phyloP scores from a whole-genome alignment of 1,140 invertebrate genomes.

The Ceratina australensis region DNA sequence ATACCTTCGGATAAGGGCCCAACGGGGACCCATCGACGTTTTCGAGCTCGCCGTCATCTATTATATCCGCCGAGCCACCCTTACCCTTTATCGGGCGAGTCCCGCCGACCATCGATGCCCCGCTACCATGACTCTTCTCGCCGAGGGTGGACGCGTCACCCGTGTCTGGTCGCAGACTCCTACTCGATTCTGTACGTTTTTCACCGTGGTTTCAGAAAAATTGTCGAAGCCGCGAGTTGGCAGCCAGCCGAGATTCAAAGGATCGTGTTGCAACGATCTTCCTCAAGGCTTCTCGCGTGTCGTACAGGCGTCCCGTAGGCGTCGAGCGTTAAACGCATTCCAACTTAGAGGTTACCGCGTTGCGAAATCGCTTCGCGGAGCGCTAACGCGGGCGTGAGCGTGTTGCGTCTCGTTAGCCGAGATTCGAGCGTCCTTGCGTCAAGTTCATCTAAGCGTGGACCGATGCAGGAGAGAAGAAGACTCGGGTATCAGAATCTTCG shows the following conservation, averaged over 20 bases:
- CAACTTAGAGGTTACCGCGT: slow-evolving; percentile 78
- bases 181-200: not conserved
- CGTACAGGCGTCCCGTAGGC: slow-evolving; percentile 79
- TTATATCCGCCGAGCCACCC: slow-evolving; percentile 69
- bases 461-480: slow-evolving; percentile 29
- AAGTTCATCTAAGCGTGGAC: slow-evolving; percentile 71
- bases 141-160: slow-evolving; percentile 26
- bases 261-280: slow-evolving; percentile 79
- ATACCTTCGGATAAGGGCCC: slow-evolving; percentile 73
- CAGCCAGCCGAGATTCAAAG: slow-evolving; percentile 77
- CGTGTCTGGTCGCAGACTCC: slow-evolving; percentile 15
- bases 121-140: slow-evolving; percentile 49
- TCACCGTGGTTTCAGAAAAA: not conserved
- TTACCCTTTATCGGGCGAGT: slow-evolving; percentile 55
- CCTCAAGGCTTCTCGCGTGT: slow-evolving; percentile 74
- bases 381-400: slow-evolving; percentile 31
- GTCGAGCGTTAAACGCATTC: slow-evolving; percentile 80
- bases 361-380: slow-evolving; percentile 68
- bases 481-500: too few species aligned
- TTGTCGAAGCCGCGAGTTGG: slow-evolving; percentile 62
- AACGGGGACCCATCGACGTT: slow-evolving; percentile 61
- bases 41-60: slow-evolving; percentile 68
- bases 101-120: slow-evolving; percentile 50
- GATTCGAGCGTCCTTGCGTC: slow-evolving; percentile 76
- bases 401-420: slow-evolving; percentile 75